Percentiles rank a stretch among this genome's conserved stretches.
These are phyloP conservation scores for Cylas formicarius DNA, from an alignment of 1,140 invertebrate genomes.

Conservation along the genomic window DNA sequence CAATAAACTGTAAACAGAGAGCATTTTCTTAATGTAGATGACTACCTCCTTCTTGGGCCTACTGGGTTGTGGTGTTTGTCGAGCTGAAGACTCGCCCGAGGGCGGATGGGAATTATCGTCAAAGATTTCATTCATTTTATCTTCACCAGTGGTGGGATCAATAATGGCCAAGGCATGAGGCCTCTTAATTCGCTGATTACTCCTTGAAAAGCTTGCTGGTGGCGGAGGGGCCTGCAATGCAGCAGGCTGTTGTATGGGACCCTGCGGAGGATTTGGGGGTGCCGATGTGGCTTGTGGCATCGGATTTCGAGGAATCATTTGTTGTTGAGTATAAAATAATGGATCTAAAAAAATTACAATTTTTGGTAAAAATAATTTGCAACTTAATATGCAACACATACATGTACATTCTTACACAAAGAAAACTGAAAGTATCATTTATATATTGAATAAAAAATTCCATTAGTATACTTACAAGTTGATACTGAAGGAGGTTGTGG, in stretches of 20 bases:
- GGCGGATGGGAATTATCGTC: constrained; percentile 34
- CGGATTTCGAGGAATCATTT: constrained; percentile 15
- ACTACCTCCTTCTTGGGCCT: constrained; percentile 30
- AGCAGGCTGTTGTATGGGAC: no score
- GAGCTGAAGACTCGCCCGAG: constrained; percentile 39
- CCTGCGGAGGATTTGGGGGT: constrained; percentile 17
- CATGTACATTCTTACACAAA: no score
- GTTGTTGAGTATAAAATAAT: constrained; percentile 7
- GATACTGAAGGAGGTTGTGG: no score
- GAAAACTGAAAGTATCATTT: no score
- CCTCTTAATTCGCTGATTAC: constrained; percentile 20
- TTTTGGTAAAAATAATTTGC: no score
- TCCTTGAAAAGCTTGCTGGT: constrained; percentile 9
- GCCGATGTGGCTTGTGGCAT: constrained; percentile 16
- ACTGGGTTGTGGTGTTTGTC: constrained; percentile 38
- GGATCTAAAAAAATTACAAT: no score
- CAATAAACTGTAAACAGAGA: no score
- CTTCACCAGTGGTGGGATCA: constrained; percentile 36
- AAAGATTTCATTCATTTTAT: constrained; percentile 34
- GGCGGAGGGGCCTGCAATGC: no score
- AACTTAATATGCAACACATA: constrained; percentile 5
- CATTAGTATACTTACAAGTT: no score
- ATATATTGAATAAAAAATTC: constrained; percentile 2
- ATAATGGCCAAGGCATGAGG: constrained; percentile 36
- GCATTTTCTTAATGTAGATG: neutral